Base-by-base conservation (phyloP, 2,113 vertebrate genomes). In the Panurus biarmicus region DNA sequence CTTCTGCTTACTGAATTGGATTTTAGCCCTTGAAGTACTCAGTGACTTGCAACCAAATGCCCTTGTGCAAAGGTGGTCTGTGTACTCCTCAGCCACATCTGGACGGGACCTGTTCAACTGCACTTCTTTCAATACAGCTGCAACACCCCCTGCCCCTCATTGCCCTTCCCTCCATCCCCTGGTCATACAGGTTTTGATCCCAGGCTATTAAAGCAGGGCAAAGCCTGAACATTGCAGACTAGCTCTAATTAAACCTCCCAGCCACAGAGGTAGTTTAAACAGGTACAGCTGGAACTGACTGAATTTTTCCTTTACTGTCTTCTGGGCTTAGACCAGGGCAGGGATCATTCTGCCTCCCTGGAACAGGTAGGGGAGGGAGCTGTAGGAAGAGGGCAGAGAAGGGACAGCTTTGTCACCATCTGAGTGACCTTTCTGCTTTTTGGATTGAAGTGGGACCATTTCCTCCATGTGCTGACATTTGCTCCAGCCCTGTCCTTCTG, bases 391-490 rank as follows among this genome's bases (percentile, higher is more conserved):
- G 26, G 60, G 64, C 51, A 73, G 85, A 51, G 50, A 67, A 75
- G 44, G 14, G 40, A 24, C 50, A 53, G 36, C 7, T 87, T 71
- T 78, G 57, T 70, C 60, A 60, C 47, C 2, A 3, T 45, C 1
- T 3, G 24, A 80, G 44, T 83, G 88, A 93, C 85, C 85, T 93
- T 93, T 91, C 75, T 69, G 42, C 15, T 57, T 66, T 89, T 81
- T 96, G 89, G 80, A 82, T 53, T 57, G 71, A 66, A 92, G 60
- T 22, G 21, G 56, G 64, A 84, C 47, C 10, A 26, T 92, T 93
- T 96, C 94, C 92, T 83, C 54, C 19, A 10, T 17, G 25, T 72
- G 62, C 54, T 93, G 81, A 82, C 70, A 57, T 89, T 93, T 87
- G n/a, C 57, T 79, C 62, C 44, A 82, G 70, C 87, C 71, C 62